Evolutionary conservation across 2,797 vertebrate genomes (phyloP), one percentile per base, ranked within the genome.

Genomic region (Sarcoramphus papa): DNA sequence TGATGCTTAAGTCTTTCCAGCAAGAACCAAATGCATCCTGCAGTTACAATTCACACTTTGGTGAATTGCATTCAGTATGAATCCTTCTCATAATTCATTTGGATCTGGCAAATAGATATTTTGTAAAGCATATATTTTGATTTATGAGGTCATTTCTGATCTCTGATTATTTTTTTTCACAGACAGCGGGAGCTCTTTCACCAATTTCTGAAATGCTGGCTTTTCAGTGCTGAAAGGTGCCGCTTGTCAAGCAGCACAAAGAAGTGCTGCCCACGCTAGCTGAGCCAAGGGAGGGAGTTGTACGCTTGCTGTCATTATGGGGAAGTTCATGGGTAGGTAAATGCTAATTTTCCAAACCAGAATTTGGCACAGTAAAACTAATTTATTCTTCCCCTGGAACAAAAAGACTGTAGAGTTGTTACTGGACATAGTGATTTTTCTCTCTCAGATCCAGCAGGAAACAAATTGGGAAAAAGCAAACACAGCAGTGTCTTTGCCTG

Each of bases 281-380:
- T 63, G 74, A 63, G 80, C 77, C 50, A 54, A 85, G 37, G 68
- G 20, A 91, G 69, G 59, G 62, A 92, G 59, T 37, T 59, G 25
- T 33, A 41, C 0, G 6, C 59, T 54, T 73, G n/a, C 65, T 53
- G 47, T 84, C 54, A 67, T 69, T 90, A 51, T 24, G 28, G 73
- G 76, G 59, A 74, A 85, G 51, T 82, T 67, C 54, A n/a, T 28
- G 70, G 33, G n/a, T 82, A 92, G 85, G 92, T 95, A 92, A 90
- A 76, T 40, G 83, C 41, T 97, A 91, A 53, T 95, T 94, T 95
- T 89, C 54, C 80, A 85, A 73, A 74, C 47, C 33, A 95, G 64
- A 93, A 56, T 92, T 80, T 95, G 88, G 83, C 77, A 77, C 12
- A 0, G 1, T 73, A 76, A 87, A 90, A 45, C 28, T 15, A 64